Evolutionary conservation across 1,140 invertebrate species (phyloP), one percentile per base, ranked within the genome.

Genomic region (Anagrus nilaparvatae): DNA sequence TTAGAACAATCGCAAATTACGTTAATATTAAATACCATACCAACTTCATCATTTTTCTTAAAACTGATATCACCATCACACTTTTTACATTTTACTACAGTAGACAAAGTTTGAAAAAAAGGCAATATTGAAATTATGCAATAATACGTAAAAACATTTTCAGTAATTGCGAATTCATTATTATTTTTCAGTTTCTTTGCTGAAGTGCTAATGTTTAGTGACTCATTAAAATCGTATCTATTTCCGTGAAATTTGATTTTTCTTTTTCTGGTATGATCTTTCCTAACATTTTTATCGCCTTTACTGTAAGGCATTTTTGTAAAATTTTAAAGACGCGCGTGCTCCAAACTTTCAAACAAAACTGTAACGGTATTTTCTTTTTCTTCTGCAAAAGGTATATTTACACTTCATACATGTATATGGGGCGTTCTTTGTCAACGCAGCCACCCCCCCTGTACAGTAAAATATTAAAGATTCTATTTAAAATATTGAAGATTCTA

Each of bases 171-270:
- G 16, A 40, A 40, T 30, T 13, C 30, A 5, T 40, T 20, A 18
- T 18, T 30, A 29, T 18, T 25, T 8, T 4, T 2, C 9, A 40
- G 13, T 40, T 40, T 30, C 16, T 31, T 40, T 7, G 28, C 38
- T 13, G 38, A 30, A 30, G 38, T 40, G 21, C 38, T 40, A 4
- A 30, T 8, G 24, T 23, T 29, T 28, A 30, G 17, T 13, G 13
- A 31, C 21, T 40, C 39, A 12, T 32, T 40, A 31, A 24, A 28
- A 40, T 40, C 17, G 25, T 16, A 17, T 16, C 29, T 18, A 40
- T 40, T 40, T 32, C 28, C 20, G 21, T 40, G 32, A 40, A 32
- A 40, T 16, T 40, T 40, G 23, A 18, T 40, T 40, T 40, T 31
- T 30, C n/a, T 4, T 9, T 20, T 19, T 30, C 21, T 30, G 19